Base-by-base conservation (phyloP, 2,888 invertebrate genomes). In the Apocheima hispidaria region DNA sequence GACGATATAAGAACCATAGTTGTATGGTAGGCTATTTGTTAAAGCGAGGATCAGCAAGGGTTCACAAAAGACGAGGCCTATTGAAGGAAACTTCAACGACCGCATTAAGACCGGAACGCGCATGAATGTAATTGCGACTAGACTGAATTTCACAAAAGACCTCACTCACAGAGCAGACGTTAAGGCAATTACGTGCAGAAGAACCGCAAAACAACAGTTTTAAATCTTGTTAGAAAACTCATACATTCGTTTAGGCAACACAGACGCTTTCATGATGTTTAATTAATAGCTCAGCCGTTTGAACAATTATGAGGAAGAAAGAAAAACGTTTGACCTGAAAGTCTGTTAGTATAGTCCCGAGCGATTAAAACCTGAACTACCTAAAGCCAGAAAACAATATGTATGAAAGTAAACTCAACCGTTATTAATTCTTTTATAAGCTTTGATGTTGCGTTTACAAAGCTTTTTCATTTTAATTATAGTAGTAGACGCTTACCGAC, bases 51-150 rank as follows among this genome's bases (percentile, higher is more conserved):
- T 75, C 75, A 73, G 74, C 78, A 77, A 46, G 71, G 70, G 69
- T 71, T 77, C 74, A 82, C 78, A 81, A 79, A 78, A 74, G 77
- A 73, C 60, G 70, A 38, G 70, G 68, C 73, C 72, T 74, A 77
- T 78, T 75, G 72, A 71, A 71, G 72, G 72, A 70, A 78, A 76
- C 73, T 80, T 81, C 70, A 70, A 74, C 70, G 73, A 75, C 61
- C 72, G 72, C 73, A 69, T 79, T 77, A 70, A 70, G 70, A 66
- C 74, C 73, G 70, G 67, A 65, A 72, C 60, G 64, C 74, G 75
- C 75, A 71, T 77, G 74, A 77, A 77, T 77, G 77, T 81, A 79
- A 82, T 70, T 70, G 77, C 43, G 73, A 71, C 71, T 74, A 73
- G 51, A 55, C 49, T 73, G 69, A 75, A 21, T 66, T 69, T 54